Percentiles rank a stretch among this genome's conserved stretches.
Evolutionary conservation across 2,797 vertebrate genomes (phyloP).

Genomic region (Rhinogobio ventralis): DNA sequence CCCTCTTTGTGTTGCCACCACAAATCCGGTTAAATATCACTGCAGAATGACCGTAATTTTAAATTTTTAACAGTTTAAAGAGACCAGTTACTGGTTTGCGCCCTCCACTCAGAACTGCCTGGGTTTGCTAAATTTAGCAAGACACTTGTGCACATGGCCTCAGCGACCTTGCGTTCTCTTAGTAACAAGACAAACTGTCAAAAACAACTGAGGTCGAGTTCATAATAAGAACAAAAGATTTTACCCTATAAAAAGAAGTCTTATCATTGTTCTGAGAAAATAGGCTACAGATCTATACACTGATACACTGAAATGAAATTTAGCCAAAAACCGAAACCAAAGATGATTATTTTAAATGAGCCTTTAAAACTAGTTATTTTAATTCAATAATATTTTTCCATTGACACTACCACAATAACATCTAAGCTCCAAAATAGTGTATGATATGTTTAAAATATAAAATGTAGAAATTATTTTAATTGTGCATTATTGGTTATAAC

Average conservation of each 20-base stretch:
- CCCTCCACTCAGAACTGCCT: constrained; percentile 20
- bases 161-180: constrained; percentile 45
- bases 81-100: constrained; percentile 35
- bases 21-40: constrained; percentile 29
- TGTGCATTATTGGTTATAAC: background rate
- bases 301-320: background rate
- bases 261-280: background rate
- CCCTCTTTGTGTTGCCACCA: constrained; percentile 26
- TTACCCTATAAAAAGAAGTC: background rate
- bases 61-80: constrained; percentile 41
- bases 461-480: background rate
- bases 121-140: constrained; percentile 55
- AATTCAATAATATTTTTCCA: background rate
- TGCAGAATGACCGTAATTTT: constrained; percentile 30
- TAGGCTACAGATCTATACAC: background rate
- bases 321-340: background rate
- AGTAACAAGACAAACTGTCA: constrained; percentile 45
- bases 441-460: background rate
- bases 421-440: background rate
- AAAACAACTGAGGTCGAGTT: constrained; percentile 45
- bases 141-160: constrained; percentile 29
- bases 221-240: constrained; percentile 26
- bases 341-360: background rate
- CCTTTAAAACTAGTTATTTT: background rate
- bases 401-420: background rate